Conservation (phyloP, 2,888 invertebrate genomes). For the Aromia moschata region DNA sequence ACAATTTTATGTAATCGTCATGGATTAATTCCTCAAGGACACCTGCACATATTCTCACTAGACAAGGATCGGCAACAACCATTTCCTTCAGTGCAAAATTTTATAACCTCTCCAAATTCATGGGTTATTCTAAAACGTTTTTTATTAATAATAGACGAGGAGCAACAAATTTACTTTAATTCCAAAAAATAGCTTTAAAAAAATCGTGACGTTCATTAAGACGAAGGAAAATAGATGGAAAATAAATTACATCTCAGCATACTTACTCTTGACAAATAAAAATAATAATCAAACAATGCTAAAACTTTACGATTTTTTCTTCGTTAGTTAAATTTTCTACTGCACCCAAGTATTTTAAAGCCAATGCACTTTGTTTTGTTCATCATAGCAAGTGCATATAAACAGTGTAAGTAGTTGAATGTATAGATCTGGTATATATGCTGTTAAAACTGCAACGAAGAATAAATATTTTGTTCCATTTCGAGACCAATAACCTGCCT, state of each 20-base stretch:
- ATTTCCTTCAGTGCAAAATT: conserved; percentile 39
- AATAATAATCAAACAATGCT: conserved; percentile 42
- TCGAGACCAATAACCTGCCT: conserved; percentile 20
- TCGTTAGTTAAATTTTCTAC: conserved; percentile 30
- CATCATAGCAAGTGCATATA: conserved; percentile 44
- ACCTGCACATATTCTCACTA: conserved; percentile 39
- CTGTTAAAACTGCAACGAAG: conserved; percentile 26
- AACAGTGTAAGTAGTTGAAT: conserved; percentile 44
- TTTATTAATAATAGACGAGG: no score
- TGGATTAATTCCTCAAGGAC: conserved; percentile 45
- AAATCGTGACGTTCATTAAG: no score
- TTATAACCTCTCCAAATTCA: conserved; percentile 44
- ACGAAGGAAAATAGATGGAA: no score
- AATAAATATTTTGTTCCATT: not conserved
- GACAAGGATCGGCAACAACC: conserved; percentile 38
- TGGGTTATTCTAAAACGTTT: conserved; percentile 42
- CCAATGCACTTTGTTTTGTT: conserved; percentile 36
- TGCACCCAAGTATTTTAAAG: conserved; percentile 34
- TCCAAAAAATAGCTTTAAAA: no score
- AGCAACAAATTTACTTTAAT: no score
- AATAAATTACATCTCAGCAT: no score
- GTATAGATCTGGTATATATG: conserved; percentile 37
- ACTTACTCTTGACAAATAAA: conserved; percentile 39
- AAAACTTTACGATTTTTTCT: conserved; percentile 38
- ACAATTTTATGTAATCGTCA: conserved; percentile 42